Evolutionary conservation across 2,113 vertebrate genomes (phyloP).

Genomic region (Neolamprologus sp.): DNA sequence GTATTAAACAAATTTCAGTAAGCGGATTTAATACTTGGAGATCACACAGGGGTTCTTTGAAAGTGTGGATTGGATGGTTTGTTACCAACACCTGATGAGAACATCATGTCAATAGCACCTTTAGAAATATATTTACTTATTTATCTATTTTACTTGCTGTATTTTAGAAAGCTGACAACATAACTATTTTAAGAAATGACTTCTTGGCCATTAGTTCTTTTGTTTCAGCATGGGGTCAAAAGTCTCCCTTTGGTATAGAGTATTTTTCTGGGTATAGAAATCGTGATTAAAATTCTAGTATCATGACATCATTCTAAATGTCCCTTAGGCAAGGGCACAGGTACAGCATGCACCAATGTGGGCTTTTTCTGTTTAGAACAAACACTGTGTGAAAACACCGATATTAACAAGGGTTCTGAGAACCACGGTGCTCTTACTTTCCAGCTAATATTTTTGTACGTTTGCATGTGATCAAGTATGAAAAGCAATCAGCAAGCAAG

Average conservation of each 20-base stretch:
- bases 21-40: accelerated
- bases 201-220: not conserved
- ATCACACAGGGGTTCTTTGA: not conserved
- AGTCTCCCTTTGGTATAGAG: not conserved
- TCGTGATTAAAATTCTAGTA: not conserved
- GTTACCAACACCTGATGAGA: not conserved
- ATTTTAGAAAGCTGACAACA: not conserved
- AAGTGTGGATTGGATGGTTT: not conserved
- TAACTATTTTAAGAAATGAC: not conserved
- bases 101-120: not conserved
- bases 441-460: not conserved
- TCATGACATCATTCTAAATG: not conserved
- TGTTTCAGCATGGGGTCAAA: not conserved
- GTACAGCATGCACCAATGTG: not conserved
- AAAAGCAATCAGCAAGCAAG: not conserved
- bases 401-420: not conserved
- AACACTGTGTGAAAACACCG: not conserved
- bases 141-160: not conserved
- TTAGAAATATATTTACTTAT: not conserved
- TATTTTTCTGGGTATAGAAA: not conserved
- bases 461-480: not conserved
- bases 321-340: not conserved
- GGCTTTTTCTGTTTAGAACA: not conserved
- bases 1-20: not conserved
- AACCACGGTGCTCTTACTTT: not conserved